Percentiles rank a stretch among this genome's conserved stretches.
Evolutionary conservation across 2,113 vertebrate genomes (phyloP).

Genomic region (Dicaeum eximium): DNA sequence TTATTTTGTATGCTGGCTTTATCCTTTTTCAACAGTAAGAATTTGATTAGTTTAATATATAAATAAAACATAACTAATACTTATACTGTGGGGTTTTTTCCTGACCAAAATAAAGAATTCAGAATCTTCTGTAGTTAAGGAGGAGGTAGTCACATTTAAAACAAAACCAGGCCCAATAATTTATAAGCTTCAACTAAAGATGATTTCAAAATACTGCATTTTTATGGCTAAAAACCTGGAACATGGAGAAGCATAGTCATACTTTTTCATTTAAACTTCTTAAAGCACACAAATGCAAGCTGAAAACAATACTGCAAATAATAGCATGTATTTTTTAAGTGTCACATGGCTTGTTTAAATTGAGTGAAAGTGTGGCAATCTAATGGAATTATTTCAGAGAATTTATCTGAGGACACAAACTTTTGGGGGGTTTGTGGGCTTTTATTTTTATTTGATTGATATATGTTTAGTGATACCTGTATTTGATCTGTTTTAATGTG

Average conservation of each 20-base stretch:
- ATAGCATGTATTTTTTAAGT: neutral
- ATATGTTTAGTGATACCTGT: neutral
- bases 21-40: neutral
- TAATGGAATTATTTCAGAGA: neutral
- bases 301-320: neutral
- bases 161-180: neutral
- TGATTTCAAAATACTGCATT: neutral
- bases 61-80: neutral
- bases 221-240: neutral
- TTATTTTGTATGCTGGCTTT: neutral
- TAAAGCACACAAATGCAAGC: neutral
- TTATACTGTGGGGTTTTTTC: neutral
- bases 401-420: neutral
- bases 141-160: neutral
- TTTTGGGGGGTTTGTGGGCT: fast-evolving
- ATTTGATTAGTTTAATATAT: neutral
- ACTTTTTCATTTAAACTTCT: neutral
- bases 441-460: neutral
- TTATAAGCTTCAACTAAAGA: neutral
- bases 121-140: neutral
- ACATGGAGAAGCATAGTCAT: neutral
- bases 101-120: neutral
- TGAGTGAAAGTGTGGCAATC: neutral
- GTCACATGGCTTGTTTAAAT: neutral
- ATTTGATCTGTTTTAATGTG: neutral